Conservation (phyloP, 2,888 invertebrate genomes). For the Sussaba pulchella region DNA sequence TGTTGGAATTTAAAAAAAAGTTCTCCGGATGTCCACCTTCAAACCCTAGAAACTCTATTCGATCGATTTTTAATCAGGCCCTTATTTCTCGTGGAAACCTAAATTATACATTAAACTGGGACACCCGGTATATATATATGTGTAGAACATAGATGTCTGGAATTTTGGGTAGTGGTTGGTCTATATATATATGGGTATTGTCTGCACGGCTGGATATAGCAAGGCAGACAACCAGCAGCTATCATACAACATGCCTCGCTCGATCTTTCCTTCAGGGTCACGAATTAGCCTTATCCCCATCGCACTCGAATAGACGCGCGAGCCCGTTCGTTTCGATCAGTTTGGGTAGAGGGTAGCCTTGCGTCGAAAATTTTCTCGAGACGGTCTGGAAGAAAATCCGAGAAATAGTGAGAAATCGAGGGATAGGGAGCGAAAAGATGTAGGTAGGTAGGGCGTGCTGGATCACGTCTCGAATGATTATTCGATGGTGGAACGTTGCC, state of each 20-base stretch:
- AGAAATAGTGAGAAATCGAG: slow-evolving; percentile 3
- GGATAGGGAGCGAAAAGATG: neutral
- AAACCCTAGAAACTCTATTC: too few species aligned
- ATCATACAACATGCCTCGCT: neutral
- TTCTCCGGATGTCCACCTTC: too few species aligned
- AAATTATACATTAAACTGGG: too few species aligned
- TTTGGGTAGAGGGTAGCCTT: slow-evolving; percentile 12
- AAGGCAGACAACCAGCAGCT: slow-evolving; percentile 13
- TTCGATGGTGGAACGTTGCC: slow-evolving; percentile 41
- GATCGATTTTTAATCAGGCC: too few species aligned
- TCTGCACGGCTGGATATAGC: neutral
- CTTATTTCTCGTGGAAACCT: too few species aligned
- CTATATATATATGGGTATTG: slow-evolving; percentile 6
- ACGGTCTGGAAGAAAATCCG: neutral
- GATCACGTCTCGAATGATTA: slow-evolving; percentile 50
- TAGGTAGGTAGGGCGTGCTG: neutral
- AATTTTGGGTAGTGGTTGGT: too few species aligned
- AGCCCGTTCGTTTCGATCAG: slow-evolving; percentile 1
- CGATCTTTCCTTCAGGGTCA: slow-evolving; percentile 7
- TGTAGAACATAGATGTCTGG: too few species aligned
- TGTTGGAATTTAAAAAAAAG: too few species aligned
- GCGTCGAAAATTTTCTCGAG: slow-evolving; percentile 4
- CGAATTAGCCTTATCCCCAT: slow-evolving; percentile 44
- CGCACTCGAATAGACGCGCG: neutral
- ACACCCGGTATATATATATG: too few species aligned